These are phyloP conservation scores for Uropetala carovei DNA, from an alignment of 2,888 invertebrate genomes.

Conservation along the genomic window DNA sequence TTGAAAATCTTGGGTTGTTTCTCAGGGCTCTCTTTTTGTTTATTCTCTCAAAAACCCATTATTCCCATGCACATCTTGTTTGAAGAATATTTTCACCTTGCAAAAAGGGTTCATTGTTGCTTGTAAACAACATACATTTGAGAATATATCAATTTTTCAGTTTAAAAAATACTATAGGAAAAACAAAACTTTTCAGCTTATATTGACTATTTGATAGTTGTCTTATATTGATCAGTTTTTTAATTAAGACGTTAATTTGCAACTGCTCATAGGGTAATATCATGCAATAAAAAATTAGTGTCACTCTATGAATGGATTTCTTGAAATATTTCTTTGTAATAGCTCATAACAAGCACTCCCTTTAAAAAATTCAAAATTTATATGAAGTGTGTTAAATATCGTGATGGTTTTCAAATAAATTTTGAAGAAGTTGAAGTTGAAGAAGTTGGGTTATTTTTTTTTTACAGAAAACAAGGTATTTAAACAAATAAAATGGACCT, in stretches of 20 bases:
- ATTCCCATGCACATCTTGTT: slow-evolving; percentile 19
- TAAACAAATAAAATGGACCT: not conserved
- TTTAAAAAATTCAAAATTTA: too few species aligned
- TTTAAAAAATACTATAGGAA: not conserved
- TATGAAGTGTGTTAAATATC: not conserved
- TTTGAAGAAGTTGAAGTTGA: too few species aligned
- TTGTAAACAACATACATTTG: slow-evolving; percentile 5
- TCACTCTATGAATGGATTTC: too few species aligned
- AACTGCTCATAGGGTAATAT: too few species aligned
- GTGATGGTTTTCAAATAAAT: too few species aligned
- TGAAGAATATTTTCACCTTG: slow-evolving; percentile 26
- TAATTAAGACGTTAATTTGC: not conserved
- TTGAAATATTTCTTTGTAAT: not conserved
- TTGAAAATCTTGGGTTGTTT: not conserved
- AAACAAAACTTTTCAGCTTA: not conserved
- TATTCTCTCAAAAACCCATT: slow-evolving; percentile 34
- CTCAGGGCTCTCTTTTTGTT: not conserved
- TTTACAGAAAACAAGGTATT: not conserved
- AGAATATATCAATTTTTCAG: not conserved
- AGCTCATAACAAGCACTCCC: too few species aligned
- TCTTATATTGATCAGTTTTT: not conserved
- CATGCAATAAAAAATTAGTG: too few species aligned
- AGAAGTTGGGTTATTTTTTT: not conserved
- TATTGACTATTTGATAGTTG: not conserved
- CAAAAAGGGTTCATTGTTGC: not conserved